Conservation (phyloP, 1,140 invertebrate genomes). For the Eulimnadia texana region DNA sequence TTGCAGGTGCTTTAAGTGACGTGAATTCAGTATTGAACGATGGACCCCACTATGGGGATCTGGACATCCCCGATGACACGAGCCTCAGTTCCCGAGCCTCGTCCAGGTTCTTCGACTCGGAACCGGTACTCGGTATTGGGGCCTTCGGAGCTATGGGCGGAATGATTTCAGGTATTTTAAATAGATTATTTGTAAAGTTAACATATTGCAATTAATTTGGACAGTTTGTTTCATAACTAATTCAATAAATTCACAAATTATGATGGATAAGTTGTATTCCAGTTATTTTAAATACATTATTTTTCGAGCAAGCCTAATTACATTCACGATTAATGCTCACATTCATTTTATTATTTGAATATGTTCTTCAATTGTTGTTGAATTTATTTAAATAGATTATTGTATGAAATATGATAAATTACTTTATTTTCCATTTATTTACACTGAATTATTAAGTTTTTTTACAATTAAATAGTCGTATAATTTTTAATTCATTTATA, state of each 20-base stretch:
- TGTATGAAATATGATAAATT: too few relatives aligned
- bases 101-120: constrained; percentile 56
- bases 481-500: neutral
- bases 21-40: constrained; percentile 68
- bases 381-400: too few relatives aligned
- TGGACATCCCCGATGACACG: constrained; percentile 52
- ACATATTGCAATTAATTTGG: too few relatives aligned
- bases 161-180: neutral
- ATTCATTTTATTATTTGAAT: too few relatives aligned
- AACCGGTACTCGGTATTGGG: constrained; percentile 56
- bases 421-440: too few relatives aligned
- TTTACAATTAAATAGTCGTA: neutral
- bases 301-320: too few relatives aligned
- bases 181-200: neutral
- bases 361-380: too few relatives aligned
- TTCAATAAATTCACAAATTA: neutral
- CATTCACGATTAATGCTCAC: too few relatives aligned
- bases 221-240: too few relatives aligned
- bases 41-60: constrained; percentile 32
- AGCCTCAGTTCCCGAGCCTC: constrained; percentile 61
- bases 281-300: too few relatives aligned
- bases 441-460: too few relatives aligned
- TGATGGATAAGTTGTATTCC: too few relatives aligned
- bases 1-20: constrained; percentile 53
- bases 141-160: constrained; percentile 37